Evolutionary conservation across 2,888 invertebrate genomes (phyloP).

Genomic region (Dryococelus australis): DNA sequence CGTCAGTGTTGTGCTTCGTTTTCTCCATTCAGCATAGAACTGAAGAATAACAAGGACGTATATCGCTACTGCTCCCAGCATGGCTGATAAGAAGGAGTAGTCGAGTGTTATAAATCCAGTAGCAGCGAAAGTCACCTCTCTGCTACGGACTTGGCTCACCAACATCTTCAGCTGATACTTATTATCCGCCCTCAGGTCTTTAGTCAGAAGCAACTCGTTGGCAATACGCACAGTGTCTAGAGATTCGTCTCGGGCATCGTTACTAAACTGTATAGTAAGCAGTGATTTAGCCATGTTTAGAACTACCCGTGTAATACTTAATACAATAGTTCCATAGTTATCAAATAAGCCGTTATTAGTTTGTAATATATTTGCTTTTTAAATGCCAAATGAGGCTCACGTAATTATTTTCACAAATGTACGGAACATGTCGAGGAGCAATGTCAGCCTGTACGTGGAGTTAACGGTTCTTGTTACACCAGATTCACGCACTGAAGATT

Average conservation of each 20-base stretch:
- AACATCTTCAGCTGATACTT: neutral
- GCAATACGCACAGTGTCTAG: slow-evolving; percentile 16
- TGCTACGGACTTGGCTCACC: neutral
- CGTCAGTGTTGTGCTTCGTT: no score
- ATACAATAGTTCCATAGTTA: neutral
- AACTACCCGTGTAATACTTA: neutral
- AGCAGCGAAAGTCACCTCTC: no score
- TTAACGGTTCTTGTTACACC: neutral
- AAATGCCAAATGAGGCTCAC: neutral
- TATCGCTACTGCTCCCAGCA: neutral
- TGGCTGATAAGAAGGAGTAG: no score
- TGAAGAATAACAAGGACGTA: no score
- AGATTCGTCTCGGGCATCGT: neutral
- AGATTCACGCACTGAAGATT: neutral
- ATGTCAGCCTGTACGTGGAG: neutral
- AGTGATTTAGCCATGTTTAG: neutral
- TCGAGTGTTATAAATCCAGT: no score
- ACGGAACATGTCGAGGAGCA: neutral
- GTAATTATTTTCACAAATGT: neutral
- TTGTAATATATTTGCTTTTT: neutral
- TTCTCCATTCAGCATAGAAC: no score
- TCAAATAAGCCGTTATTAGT: neutral
- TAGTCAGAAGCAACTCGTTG: neutral
- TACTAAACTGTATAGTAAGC: neutral
- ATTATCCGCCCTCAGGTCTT: neutral